Evolutionary conservation across 2,888 invertebrate genomes (phyloP).

Genomic region (Schizaphis graminum): DNA sequence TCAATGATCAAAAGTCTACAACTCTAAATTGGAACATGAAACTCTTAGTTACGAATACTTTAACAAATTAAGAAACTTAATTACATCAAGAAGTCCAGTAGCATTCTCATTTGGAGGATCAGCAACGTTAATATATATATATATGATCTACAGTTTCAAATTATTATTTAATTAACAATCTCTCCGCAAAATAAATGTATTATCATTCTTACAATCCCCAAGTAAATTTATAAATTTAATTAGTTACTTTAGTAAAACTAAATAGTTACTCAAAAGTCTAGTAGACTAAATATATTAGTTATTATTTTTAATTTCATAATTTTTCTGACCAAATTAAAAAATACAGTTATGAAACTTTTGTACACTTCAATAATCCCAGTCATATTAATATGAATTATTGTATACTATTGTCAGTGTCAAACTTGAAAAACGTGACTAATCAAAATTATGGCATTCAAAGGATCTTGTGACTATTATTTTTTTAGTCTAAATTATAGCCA

Average conservation of each 20-base stretch:
- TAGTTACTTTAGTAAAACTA: not conserved
- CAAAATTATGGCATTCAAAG: not conserved
- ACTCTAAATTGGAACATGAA: not conserved
- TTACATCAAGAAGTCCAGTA: constrained; percentile 16
- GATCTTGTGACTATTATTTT: not conserved
- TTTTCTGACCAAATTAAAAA: not conserved
- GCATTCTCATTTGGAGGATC: not conserved
- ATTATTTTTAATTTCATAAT: not conserved
- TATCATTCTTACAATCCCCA: not conserved
- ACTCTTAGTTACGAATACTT: not conserved
- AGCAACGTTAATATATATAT: not conserved
- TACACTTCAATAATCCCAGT: not conserved
- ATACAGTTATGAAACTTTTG: not conserved
- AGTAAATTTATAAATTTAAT: constrained; percentile 31
- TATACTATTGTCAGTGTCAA: not conserved
- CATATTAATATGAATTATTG: not conserved
- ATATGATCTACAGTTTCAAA: not conserved
- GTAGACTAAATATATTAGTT: not conserved
- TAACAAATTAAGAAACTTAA: constrained; percentile 16
- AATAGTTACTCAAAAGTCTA: not conserved
- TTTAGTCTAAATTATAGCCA: not conserved
- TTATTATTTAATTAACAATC: constrained; percentile 28
- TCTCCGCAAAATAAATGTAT: not conserved
- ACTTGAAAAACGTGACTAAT: not conserved
- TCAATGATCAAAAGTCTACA: not conserved